A percentile compares a stretch with the other conserved stretches of the same genome.
Conservation (phyloP, 2,888 invertebrate species). For the Athrips mouffetella region DNA sequence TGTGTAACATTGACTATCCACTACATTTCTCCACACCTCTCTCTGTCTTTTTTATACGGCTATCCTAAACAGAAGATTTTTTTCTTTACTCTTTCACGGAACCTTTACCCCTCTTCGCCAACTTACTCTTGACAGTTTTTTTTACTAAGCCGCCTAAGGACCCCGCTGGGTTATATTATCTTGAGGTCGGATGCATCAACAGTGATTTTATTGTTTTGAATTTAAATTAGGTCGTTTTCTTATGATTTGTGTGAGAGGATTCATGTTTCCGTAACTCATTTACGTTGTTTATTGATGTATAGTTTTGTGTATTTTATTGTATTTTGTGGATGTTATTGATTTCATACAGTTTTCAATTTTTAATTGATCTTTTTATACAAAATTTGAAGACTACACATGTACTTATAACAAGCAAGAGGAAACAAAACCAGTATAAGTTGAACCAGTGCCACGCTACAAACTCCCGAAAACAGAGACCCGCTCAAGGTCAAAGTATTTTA, state of each 20-base stretch:
- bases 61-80: too few relatives aligned
- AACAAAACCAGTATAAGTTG: too few relatives aligned
- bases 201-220: constrained; percentile 16
- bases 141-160: constrained; percentile 16
- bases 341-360: not conserved
- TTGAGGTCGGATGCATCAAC: constrained; percentile 4
- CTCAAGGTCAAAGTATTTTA: too few relatives aligned
- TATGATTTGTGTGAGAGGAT: constrained; percentile 14
- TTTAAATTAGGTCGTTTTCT: constrained; percentile 16
- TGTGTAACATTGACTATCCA: too few relatives aligned
- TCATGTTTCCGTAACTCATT: constrained; percentile 7
- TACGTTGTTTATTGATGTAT: constrained; percentile 8
- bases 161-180: constrained; percentile 17
- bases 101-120: not conserved
- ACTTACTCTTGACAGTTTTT: constrained; percentile 4
- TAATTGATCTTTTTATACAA: too few relatives aligned
- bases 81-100: too few relatives aligned
- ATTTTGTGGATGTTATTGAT: not conserved
- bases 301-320: not conserved
- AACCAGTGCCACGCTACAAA: too few relatives aligned
- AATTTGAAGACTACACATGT: too few relatives aligned
- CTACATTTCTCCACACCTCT: too few relatives aligned
- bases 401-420: too few relatives aligned
- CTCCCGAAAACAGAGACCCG: too few relatives aligned
- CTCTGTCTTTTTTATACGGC: too few relatives aligned